These are phyloP conservation scores for Lytechinus variegatus DNA, from an alignment of 35 echinoderm and acorn worm genomes.

Conservation along the genomic window DNA sequence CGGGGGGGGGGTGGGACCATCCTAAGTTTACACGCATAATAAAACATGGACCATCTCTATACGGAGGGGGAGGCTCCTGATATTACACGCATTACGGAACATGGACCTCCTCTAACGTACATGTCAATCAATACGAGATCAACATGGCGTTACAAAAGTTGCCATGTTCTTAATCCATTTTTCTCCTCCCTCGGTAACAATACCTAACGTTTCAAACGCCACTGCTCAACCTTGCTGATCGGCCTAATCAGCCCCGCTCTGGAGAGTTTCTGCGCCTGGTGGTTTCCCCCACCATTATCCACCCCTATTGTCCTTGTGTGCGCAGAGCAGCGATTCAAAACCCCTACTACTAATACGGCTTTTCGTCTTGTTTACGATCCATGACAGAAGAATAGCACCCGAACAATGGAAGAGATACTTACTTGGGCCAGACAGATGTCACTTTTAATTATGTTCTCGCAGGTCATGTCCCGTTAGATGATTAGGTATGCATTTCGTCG, in stretches of 20 bases:
- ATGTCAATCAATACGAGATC: neutral
- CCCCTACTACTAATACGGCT: neutral
- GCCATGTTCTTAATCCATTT: conserved; percentile 4
- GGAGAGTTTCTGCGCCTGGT: neutral
- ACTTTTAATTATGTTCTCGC: conserved; percentile 22
- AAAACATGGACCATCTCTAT: neutral
- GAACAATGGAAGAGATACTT: neutral
- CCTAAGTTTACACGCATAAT: neutral
- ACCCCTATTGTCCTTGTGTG: neutral
- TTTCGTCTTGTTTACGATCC: conserved; percentile 24
- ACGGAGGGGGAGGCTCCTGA: neutral
- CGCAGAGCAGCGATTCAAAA: conserved; percentile 12
- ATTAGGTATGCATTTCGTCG: neutral
- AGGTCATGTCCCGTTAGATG: neutral
- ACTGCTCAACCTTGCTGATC: neutral
- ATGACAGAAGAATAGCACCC: neutral
- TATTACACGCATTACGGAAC: conserved; percentile 14
- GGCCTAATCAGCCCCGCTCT: conserved; percentile 3
- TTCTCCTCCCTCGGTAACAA: conserved; percentile 29
- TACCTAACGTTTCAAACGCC: neutral
- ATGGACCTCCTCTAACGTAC: neutral
- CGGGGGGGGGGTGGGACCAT: neutral
- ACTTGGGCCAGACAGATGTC: neutral
- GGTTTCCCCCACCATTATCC: neutral
- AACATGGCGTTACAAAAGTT: neutral